A percentile compares a stretch with the other conserved stretches of the same genome.
Conservation (phyloP, 2,888 invertebrate genomes). For the Seladonia tumulorum region DNA sequence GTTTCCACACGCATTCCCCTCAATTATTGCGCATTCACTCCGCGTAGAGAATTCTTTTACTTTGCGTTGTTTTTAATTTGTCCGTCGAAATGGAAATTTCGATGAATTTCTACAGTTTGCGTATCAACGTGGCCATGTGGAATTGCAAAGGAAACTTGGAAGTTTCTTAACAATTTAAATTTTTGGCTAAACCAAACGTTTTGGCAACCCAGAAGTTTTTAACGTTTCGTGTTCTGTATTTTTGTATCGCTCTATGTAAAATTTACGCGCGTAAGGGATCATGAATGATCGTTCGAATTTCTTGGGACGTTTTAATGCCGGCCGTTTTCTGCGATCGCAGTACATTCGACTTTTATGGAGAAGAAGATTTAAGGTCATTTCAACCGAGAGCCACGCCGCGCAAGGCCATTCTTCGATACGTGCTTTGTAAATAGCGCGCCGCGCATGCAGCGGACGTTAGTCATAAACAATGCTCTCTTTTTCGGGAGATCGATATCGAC, state of each 20-base stretch:
- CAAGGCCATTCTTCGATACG: slow-evolving; percentile 19
- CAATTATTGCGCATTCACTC: background rate
- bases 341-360: slow-evolving; percentile 80
- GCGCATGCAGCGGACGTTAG: slow-evolving; percentile 42
- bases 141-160: too few relatives aligned
- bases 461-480: slow-evolving; percentile 63
- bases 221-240: background rate
- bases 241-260: background rate
- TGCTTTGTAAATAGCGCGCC: slow-evolving; percentile 20
- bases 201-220: too few relatives aligned
- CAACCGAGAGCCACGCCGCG: slow-evolving; percentile 64
- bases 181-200: too few relatives aligned
- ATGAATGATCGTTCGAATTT: slow-evolving; percentile 54
- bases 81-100: background rate
- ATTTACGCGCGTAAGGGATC: slow-evolving; percentile 27
- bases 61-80: background rate
- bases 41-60: background rate
- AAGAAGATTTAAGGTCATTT: slow-evolving; percentile 78
- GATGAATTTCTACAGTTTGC: too few relatives aligned
- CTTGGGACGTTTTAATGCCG: slow-evolving; percentile 66
- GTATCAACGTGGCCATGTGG: too few relatives aligned
- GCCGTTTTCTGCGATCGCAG: slow-evolving; percentile 65
- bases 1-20: background rate
- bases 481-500: slow-evolving; percentile 45
- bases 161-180: too few relatives aligned